These are phyloP conservation scores for Diceros bicornis DNA, from an alignment of 2,797 vertebrate species.

Conservation along the genomic window DNA sequence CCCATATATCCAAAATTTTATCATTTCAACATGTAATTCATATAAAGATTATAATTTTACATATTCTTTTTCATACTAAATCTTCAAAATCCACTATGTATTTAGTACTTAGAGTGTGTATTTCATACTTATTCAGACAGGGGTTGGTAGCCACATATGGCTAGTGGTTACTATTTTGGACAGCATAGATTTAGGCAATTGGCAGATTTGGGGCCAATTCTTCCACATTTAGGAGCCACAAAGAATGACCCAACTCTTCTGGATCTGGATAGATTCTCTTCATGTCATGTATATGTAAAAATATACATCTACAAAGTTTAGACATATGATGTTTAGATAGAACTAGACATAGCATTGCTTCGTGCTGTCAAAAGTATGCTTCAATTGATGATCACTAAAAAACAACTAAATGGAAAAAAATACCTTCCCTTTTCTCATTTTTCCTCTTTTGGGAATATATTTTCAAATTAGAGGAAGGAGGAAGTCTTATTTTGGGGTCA, in stretches of 20 bases:
- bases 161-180: background rate
- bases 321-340: background rate
- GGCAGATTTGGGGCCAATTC: background rate
- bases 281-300: background rate
- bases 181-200: background rate
- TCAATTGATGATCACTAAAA: background rate
- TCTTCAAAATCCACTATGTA: background rate
- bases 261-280: background rate
- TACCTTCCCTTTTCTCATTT: background rate
- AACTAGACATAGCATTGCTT: background rate
- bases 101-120: background rate
- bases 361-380: background rate
- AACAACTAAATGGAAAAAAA: background rate
- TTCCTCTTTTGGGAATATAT: background rate
- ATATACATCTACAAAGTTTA: background rate
- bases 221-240: background rate
- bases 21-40: background rate
- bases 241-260: conserved; percentile 24
- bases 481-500: background rate
- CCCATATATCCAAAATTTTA: conserved; percentile 9
- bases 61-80: background rate
- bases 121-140: background rate
- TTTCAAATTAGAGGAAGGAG: background rate
- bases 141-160: background rate
- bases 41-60: background rate